Percentiles rank a stretch among this genome's conserved stretches.
phyloP scores from a whole-genome alignment of 2,888 invertebrate species.

The Iselma pallidipennis region DNA sequence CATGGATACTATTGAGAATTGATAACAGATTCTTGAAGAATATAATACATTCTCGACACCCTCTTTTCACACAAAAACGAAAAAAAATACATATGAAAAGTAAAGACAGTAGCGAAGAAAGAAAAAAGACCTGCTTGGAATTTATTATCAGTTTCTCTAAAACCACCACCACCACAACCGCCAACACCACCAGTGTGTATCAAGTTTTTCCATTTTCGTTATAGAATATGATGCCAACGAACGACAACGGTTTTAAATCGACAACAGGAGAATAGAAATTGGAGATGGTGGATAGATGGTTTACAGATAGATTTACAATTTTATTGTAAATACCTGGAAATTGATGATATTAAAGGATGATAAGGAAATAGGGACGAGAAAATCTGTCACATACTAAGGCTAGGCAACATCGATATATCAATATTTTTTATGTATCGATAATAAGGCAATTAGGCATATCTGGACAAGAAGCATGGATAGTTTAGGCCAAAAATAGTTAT shows the following conservation, averaged over 20 bases:
- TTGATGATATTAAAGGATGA: background rate
- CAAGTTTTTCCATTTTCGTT: background rate
- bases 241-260: background rate
- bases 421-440: no score
- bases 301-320: no score
- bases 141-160: constrained; percentile 16
- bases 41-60: background rate
- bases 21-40: constrained; percentile 24
- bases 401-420: no score
- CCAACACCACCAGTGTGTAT: background rate
- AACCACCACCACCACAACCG: background rate
- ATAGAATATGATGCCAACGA: background rate
- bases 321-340: background rate
- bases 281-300: no score
- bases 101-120: constrained; percentile 1
- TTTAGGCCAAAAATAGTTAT: no score
- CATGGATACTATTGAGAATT: constrained; percentile 15
- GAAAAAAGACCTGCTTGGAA: constrained; percentile 23
- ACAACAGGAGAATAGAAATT: no score
- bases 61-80: background rate
- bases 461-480: no score
- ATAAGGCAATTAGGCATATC: no score
- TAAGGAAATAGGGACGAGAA: background rate
- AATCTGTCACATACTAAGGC: no score
- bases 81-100: background rate